phyloP scores from a whole-genome alignment of 2,113 vertebrate genomes.

The Labrus mixtus region DNA sequence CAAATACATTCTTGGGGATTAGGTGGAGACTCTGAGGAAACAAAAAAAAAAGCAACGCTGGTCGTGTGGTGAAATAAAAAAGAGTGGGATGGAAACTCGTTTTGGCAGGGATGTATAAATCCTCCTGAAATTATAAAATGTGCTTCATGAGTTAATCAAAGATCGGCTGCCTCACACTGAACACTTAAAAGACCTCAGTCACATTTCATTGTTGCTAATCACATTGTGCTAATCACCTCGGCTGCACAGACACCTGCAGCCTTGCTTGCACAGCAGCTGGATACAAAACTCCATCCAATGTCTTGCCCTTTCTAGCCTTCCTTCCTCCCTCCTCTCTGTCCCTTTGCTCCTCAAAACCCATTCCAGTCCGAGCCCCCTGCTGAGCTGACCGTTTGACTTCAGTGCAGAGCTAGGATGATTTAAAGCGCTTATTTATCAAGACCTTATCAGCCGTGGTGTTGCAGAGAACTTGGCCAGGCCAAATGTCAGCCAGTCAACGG shows the following conservation, averaged over 20 bases:
- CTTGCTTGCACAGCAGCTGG: conserved; percentile 29
- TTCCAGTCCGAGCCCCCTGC: conserved; percentile 6
- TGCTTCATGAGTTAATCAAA: not conserved
- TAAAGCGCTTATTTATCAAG: conserved; percentile 19
- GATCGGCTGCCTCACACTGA: not conserved
- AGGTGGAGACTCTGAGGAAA: conserved; percentile 63
- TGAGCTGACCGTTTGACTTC: conserved; percentile 10
- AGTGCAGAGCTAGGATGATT: not conserved
- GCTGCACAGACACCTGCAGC: conserved; percentile 43
- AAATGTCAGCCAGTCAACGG: conserved; percentile 11
- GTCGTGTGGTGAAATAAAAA: not conserved
- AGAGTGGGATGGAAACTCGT: conserved; percentile 54
- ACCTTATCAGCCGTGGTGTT: conserved; percentile 14
- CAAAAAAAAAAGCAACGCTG: conserved; percentile 53
- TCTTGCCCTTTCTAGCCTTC: not conserved
- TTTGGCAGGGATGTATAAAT: conserved; percentile 33
- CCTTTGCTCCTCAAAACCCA: not conserved
- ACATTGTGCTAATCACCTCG: conserved; percentile 54
- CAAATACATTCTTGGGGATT: conserved; percentile 77
- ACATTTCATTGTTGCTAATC: conserved; percentile 54
- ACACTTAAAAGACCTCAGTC: conserved; percentile 13
- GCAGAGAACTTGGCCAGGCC: not conserved
- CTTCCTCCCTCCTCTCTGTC: not conserved
- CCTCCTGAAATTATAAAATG: conserved; percentile 31
- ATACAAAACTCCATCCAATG: conserved; percentile 6